Conservation (phyloP, 2,113 vertebrate genomes). For the Elgaria multicarinata region DNA sequence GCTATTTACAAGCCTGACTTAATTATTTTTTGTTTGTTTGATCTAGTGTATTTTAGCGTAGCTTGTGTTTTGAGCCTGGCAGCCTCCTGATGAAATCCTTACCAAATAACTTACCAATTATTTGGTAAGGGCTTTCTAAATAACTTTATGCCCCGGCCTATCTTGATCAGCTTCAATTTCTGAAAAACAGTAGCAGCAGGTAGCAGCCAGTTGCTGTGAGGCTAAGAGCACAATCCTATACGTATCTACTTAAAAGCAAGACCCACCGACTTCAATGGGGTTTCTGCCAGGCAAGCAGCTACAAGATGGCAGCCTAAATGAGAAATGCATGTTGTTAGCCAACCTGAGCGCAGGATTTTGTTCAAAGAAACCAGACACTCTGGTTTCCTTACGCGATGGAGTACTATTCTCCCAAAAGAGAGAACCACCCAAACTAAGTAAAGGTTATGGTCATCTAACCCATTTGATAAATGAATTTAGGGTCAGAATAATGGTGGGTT, state of each 20-base stretch:
- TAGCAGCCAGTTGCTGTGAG: not conserved
- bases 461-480: too few species aligned
- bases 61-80: not conserved
- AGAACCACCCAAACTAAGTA: not conserved
- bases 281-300: too few species aligned
- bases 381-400: not conserved
- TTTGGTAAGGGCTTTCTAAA: too few species aligned
- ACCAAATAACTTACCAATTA: not conserved
- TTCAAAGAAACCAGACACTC: not conserved
- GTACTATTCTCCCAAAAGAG: not conserved
- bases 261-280: too few species aligned
- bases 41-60: too few species aligned
- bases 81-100: not conserved
- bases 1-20: not conserved
- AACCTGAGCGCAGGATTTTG: not conserved
- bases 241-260: too few species aligned
- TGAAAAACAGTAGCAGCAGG: not conserved
- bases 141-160: not conserved
- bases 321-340: not conserved
- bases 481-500: not conserved
- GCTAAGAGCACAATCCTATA: too few species aligned
- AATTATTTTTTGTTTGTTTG: not conserved
- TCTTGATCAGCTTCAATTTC: not conserved
- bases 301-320: not conserved
- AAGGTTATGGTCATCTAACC: not conserved